Evolutionary conservation across 2,888 invertebrate genomes (phyloP).

Genomic region (Onthophagus sagittarius): DNA sequence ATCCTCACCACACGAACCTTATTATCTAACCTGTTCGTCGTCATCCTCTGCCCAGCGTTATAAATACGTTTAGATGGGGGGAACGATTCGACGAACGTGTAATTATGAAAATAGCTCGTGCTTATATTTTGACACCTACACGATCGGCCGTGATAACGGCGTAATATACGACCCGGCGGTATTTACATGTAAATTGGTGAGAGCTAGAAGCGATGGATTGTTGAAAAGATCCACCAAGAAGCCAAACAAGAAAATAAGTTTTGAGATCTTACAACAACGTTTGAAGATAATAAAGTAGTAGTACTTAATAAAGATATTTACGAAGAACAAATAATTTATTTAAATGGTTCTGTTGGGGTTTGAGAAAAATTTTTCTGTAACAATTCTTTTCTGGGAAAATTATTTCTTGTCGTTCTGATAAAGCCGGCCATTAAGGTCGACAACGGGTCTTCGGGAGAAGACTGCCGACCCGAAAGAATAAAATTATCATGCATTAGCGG

Average conservation of each 20-base stretch:
- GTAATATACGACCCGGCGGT: conserved; percentile 26
- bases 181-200: conserved; percentile 34
- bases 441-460: not conserved
- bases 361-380: not conserved
- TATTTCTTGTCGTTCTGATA: not conserved
- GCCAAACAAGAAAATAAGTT: not conserved
- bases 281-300: not conserved
- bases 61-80: conserved; percentile 27
- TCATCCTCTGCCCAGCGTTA: conserved; percentile 20
- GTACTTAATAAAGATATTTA: not conserved
- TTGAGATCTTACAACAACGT: not conserved
- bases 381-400: not conserved
- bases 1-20: conserved; percentile 17
- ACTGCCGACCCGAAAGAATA: not conserved
- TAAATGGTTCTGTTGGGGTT: no score
- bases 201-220: not conserved
- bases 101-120: conserved; percentile 34
- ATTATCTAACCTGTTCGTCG: conserved; percentile 20
- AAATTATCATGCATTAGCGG: conserved; percentile 5
- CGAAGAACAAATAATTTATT: not conserved
- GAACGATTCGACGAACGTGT: conserved; percentile 27
- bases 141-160: conserved; percentile 28
- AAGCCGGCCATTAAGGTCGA: not conserved
- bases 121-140: conserved; percentile 32
- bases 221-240: not conserved